Evolutionary conservation across 2,888 invertebrate species (phyloP), one percentile per base, ranked within the genome.

Genomic region (Trissolcus brochymenae): DNA sequence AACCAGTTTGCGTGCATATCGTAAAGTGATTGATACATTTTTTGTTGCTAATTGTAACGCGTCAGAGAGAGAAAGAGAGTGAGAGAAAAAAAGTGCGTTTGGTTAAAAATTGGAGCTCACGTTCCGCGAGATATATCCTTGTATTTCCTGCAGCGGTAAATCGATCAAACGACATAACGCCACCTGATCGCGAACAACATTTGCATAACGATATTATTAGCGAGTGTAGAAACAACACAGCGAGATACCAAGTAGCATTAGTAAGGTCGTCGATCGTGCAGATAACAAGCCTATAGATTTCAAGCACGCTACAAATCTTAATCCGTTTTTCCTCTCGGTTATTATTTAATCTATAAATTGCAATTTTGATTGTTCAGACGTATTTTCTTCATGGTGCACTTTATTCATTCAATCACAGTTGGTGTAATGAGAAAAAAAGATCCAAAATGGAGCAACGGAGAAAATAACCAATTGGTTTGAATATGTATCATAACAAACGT

Each of bases 161-260:
- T 68, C 62, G 41, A 57, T 62, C 53, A 25, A 51, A 64, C 53
- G 43, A 57, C 62, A 59, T 59, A 77, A 57, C 61, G 77, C 64
- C 73, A 70, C 73, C 68, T 73, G 73, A 78, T 73, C 70, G 65
- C 57, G 61, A 29, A 29, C 50, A 29, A 73, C 35, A 84, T 84
- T 84, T 83, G 79, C 84, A 83, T 85, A 86, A 85, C 83, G 84
- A 86, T 84, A 84, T 84, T 85, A 86, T 85, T 86, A 85, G 84
- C 82, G 80, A 80, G 79, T 71, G 67, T 75, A 77, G 79, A 81
- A 82, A 84, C 84, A 87, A 85, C 84, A 84, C 82, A 76, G 57
- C 78, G 79, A 81, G 84, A 84, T 84, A 83, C 80, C 79, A 77
- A 61, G 55, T 73, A 76, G 78, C 78, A 76, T 78, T 80, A 75